Conservation (phyloP, 2,113 vertebrate species). For the Damaliscus lunatus region DNA sequence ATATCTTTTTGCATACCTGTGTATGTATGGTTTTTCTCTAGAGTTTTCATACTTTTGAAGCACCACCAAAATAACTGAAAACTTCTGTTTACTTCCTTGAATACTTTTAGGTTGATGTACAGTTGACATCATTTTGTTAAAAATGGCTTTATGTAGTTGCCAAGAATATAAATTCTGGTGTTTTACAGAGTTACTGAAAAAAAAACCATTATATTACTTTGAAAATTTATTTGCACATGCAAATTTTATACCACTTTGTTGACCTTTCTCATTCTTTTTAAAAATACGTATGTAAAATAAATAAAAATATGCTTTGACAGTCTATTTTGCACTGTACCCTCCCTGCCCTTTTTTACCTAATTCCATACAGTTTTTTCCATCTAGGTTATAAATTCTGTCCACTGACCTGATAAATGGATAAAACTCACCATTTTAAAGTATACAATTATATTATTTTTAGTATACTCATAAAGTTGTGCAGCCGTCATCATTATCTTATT, state of each 20-base stretch:
- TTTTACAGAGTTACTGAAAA: not conserved
- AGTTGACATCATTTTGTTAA: not conserved
- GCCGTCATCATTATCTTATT: not conserved
- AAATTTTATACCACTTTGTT: slow-evolving; percentile 1
- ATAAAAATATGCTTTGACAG: not conserved
- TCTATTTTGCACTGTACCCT: not conserved
- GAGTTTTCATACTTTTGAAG: slow-evolving; percentile 21
- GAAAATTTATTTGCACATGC: not conserved
- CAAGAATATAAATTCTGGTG: not conserved
- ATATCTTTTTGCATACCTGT: not conserved
- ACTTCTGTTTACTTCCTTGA: not conserved
- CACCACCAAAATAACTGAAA: slow-evolving; percentile 11
- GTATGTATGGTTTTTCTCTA: slow-evolving; percentile 21
- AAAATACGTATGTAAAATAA: not conserved
- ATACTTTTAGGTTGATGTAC: slow-evolving; percentile 13
- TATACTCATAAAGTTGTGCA: not conserved
- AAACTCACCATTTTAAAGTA: not conserved
- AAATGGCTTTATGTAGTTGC: not conserved
- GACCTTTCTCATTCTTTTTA: not conserved
- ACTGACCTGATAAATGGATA: not conserved
- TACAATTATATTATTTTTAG: not conserved
- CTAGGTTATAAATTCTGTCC: not conserved
- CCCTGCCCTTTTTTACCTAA: not conserved
- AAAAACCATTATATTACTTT: not conserved
- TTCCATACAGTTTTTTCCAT: not conserved